Conservation (phyloP, 2,888 invertebrate genomes). For the Agrotis puta region DNA sequence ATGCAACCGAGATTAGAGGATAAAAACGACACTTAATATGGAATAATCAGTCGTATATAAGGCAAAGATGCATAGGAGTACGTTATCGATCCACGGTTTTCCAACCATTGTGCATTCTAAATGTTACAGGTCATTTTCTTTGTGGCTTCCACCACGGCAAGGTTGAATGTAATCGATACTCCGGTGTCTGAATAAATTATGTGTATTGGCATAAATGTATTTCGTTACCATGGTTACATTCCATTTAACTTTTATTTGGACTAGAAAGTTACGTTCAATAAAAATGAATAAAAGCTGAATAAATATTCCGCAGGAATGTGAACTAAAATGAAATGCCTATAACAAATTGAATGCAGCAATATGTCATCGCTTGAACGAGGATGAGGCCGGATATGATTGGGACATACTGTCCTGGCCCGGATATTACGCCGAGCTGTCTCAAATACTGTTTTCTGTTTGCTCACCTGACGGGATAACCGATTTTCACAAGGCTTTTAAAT, state of each 20-base stretch:
- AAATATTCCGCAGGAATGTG: not conserved
- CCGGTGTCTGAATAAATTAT: constrained; percentile 33
- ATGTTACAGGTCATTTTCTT: constrained; percentile 22
- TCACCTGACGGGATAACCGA: constrained; percentile 63
- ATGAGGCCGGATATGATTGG: constrained; percentile 73
- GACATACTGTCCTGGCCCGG: constrained; percentile 71
- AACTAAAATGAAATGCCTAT: constrained; percentile 26
- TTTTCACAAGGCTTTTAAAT: constrained; percentile 45
- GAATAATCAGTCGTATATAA: constrained; percentile 31
- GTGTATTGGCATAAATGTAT: constrained; percentile 10
- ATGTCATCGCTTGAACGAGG: constrained; percentile 46
- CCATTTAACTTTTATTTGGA: not conserved
- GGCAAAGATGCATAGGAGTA: constrained; percentile 41
- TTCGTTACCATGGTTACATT: not conserved
- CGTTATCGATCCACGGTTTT: constrained; percentile 47
- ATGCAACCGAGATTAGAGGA: constrained; percentile 42
- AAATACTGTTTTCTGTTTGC: constrained; percentile 66
- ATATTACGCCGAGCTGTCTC: constrained; percentile 73
- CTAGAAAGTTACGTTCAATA: not conserved
- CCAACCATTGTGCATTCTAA: constrained; percentile 35
- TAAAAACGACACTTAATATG: constrained; percentile 2
- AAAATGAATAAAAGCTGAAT: not conserved
- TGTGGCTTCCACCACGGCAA: not conserved
- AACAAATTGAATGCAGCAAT: constrained; percentile 50
- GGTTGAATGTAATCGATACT: constrained; percentile 40